A percentile compares a stretch with the other conserved stretches of the same genome.
These are phyloP conservation scores for Lobophora halterata DNA, from an alignment of 2,888 invertebrate species.

Conservation along the genomic window DNA sequence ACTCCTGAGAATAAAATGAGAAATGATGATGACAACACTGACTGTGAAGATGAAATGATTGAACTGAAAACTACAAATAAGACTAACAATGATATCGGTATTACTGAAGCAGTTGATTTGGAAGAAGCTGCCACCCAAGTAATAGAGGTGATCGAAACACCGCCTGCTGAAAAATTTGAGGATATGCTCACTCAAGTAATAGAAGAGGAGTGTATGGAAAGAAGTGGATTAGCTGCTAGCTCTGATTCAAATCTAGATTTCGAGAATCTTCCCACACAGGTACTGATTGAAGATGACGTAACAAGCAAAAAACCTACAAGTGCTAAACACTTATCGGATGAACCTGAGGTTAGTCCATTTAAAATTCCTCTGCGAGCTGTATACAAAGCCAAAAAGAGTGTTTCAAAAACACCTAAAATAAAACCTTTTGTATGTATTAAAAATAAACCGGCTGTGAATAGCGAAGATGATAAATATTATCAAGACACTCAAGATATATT, in stretches of 20 bases:
- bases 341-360: constrained; percentile 51
- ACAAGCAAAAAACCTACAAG: constrained; percentile 18
- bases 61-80: constrained; percentile 27
- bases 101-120: constrained; percentile 21
- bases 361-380: constrained; percentile 57
- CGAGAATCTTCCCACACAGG: constrained; percentile 53
- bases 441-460: constrained; percentile 7
- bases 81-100: not conserved
- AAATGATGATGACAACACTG: constrained; percentile 46
- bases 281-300: constrained; percentile 38
- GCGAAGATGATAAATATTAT: constrained; percentile 53
- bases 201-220: constrained; percentile 21
- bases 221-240: constrained; percentile 16
- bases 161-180: constrained; percentile 34
- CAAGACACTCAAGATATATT: constrained; percentile 62
- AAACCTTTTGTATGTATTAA: constrained; percentile 21
- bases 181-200: constrained; percentile 55
- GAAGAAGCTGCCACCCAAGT: constrained; percentile 47
- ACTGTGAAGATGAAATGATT: constrained; percentile 48
- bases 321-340: constrained; percentile 20
- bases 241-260: constrained; percentile 30
- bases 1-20: constrained; percentile 22
- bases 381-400: constrained; percentile 50
- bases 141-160: constrained; percentile 26
- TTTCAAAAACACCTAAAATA: constrained; percentile 30